Evolutionary conservation across 2,797 vertebrate genomes (phyloP).

Genomic region (Lutra lutra): DNA sequence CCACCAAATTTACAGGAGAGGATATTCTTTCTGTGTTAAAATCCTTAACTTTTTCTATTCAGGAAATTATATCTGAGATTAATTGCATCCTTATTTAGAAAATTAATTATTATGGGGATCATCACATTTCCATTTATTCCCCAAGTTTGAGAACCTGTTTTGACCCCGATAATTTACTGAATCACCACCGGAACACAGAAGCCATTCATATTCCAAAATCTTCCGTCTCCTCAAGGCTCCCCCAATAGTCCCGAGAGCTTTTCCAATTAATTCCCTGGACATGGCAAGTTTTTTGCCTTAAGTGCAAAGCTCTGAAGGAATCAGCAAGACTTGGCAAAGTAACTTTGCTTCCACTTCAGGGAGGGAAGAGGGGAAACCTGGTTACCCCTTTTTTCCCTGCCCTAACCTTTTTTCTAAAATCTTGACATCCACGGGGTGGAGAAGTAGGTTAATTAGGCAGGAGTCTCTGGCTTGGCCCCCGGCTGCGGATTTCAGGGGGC

Average conservation of each 20-base stretch:
- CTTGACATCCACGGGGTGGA: conserved; percentile 75
- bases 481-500: conserved; percentile 83
- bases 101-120: not conserved
- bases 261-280: conserved; percentile 6
- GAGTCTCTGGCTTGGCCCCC: conserved; percentile 76
- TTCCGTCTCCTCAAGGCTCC: not conserved
- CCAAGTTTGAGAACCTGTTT: not conserved
- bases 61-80: not conserved
- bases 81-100: not conserved
- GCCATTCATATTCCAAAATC: not conserved
- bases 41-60: not conserved
- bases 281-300: conserved; percentile 19
- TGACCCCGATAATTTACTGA: not conserved
- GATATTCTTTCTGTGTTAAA: not conserved
- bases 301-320: conserved; percentile 62
- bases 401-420: conserved; percentile 62
- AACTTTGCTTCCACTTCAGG: not conserved
- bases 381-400: not conserved
- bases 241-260: not conserved
- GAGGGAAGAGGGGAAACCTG: not conserved
- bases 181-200: not conserved
- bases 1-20: not conserved
- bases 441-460: conserved; percentile 86
- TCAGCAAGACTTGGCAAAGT: conserved; percentile 53
- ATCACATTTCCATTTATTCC: not conserved